Evolutionary conservation across 2,888 invertebrate species (phyloP).

Genomic region (Leucophenga montana): DNA sequence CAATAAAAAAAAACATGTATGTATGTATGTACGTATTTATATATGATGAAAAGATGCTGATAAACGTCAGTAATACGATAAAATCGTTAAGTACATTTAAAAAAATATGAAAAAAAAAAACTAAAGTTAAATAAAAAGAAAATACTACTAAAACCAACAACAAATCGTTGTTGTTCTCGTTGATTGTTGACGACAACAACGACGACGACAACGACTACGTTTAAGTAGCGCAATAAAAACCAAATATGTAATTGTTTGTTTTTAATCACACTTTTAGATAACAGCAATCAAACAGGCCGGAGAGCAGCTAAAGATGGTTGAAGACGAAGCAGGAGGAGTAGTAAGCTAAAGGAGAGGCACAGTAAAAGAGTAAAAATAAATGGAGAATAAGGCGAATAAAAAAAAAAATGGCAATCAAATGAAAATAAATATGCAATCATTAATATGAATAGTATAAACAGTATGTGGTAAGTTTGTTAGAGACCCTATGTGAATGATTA

Average conservation of each 20-base stretch:
- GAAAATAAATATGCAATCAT: background rate
- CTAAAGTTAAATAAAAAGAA: background rate
- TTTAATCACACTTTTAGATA: conserved; percentile 21
- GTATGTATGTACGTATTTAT: background rate
- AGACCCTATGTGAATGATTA: background rate
- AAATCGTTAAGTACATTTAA: conserved; percentile 3
- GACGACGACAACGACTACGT: background rate
- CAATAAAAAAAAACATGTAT: background rate
- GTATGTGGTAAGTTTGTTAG: background rate
- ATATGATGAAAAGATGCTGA: conserved; percentile 10
- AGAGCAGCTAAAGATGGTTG: background rate
- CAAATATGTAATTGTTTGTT: conserved; percentile 15
- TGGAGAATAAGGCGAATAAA: background rate
- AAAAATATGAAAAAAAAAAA: background rate
- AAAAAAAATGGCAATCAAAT: background rate
- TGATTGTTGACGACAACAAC: background rate
- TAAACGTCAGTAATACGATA: background rate
- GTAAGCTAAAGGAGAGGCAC: background rate
- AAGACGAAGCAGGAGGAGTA: too few relatives aligned
- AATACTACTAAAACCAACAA: too few relatives aligned
- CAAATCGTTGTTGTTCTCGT: too few relatives aligned
- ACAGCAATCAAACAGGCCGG: conserved; percentile 6
- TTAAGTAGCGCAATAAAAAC: conserved; percentile 9
- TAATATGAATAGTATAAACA: background rate
- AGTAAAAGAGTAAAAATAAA: background rate